These are phyloP conservation scores for Nomada flava DNA, from an alignment of 2,888 invertebrate species.

Conservation along the genomic window DNA sequence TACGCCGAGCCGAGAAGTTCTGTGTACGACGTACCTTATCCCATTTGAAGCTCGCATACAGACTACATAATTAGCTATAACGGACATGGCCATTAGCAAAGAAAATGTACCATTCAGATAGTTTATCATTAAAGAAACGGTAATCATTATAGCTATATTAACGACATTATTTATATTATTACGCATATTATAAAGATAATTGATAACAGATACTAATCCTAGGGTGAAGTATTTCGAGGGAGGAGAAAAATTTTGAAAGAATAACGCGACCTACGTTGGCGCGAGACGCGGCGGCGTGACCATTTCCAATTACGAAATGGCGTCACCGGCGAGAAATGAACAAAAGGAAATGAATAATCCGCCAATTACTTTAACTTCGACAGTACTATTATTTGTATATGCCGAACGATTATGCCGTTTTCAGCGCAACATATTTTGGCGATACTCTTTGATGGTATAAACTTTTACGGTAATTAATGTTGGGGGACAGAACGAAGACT, in stretches of 20 bases:
- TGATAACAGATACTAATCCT: slow-evolving; percentile 80
- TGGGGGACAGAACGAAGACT: slow-evolving; percentile 21
- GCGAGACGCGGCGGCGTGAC: slow-evolving; percentile 61
- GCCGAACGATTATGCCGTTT: slow-evolving; percentile 84
- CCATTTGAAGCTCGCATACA: slow-evolving; percentile 80
- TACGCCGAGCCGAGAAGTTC: slow-evolving; percentile 75
- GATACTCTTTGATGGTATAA: slow-evolving; percentile 81
- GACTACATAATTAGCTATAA: slow-evolving; percentile 78
- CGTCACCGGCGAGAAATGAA: slow-evolving; percentile 56
- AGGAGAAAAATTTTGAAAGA: slow-evolving; percentile 46
- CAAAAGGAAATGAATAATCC: slow-evolving; percentile 76
- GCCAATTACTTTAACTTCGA: slow-evolving; percentile 84
- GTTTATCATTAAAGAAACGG: slow-evolving; percentile 81
- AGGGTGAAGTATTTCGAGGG: slow-evolving; percentile 78
- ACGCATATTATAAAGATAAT: slow-evolving; percentile 82
- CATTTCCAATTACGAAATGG: slow-evolving; percentile 54
- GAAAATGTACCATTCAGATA: slow-evolving; percentile 81
- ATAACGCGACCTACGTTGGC: slow-evolving; percentile 44
- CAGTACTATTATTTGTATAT: slow-evolving; percentile 84
- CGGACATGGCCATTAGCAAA: slow-evolving; percentile 81
- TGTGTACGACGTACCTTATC: slow-evolving; percentile 81
- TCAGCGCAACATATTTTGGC: slow-evolving; percentile 84
- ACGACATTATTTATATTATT: slow-evolving; percentile 83
- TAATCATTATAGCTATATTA: slow-evolving; percentile 83
- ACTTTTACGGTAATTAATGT: slow-evolving; percentile 72